Conservation (phyloP, 2,113 vertebrate genomes). For the Thinocorus orbignyianus region DNA sequence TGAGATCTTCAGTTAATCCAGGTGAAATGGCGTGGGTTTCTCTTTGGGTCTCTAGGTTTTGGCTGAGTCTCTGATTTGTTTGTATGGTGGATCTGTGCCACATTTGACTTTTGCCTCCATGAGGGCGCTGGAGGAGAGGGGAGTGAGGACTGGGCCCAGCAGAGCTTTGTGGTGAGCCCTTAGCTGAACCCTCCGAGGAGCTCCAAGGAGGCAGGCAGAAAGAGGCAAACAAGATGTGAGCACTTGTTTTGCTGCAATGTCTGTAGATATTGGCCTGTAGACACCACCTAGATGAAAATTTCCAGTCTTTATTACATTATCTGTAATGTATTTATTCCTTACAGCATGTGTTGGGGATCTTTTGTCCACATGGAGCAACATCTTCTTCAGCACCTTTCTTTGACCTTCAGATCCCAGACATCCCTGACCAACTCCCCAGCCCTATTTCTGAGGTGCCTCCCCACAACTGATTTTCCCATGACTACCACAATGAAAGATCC, state of each 20-base stretch:
- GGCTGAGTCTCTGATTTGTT: not conserved
- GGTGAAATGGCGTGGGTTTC: not conserved
- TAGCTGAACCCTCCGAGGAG: not conserved
- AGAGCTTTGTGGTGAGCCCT: not conserved
- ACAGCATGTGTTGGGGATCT: not conserved
- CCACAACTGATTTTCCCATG: not conserved
- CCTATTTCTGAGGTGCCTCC: not conserved
- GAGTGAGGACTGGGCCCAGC: not conserved
- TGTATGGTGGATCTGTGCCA: not conserved
- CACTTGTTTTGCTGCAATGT: not conserved
- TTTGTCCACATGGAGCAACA: not conserved
- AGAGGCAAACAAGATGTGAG: not conserved
- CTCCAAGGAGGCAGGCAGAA: not conserved
- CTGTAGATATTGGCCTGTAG: not conserved
- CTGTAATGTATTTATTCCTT: not conserved
- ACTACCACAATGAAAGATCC: not conserved
- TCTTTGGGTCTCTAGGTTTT: not conserved
- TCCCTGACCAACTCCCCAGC: not conserved
- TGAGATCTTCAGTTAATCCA: not conserved
- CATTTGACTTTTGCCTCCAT: not conserved
- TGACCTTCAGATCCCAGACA: not conserved
- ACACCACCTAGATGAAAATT: not conserved
- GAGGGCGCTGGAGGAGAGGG: not conserved
- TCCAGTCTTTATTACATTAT: not conserved
- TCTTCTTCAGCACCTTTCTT: not conserved